Evolutionary conservation across 2,797 vertebrate genomes (phyloP).

Genomic region (Gephyroberyx darwinii): DNA sequence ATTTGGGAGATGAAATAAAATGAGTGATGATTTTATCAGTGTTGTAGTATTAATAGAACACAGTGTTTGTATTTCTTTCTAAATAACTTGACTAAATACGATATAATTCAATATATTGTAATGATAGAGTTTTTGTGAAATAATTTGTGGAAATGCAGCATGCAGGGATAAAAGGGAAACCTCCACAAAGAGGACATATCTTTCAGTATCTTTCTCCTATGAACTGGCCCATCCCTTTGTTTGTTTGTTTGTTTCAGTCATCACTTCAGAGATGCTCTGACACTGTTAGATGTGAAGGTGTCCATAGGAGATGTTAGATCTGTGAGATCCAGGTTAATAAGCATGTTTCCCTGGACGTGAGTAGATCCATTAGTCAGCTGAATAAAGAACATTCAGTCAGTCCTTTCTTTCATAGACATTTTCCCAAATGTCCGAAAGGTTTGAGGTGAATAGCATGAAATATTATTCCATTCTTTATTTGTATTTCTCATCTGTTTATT

Average conservation of each 20-base stretch:
- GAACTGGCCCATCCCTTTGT: conserved; percentile 81
- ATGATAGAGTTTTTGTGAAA: conserved; percentile 12
- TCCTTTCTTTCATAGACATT: conserved; percentile 81
- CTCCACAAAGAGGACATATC: conserved; percentile 14
- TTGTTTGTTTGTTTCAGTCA: conserved; percentile 67
- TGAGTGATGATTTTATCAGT: conserved; percentile 2
- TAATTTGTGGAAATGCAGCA: conserved; percentile 46
- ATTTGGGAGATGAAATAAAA: conserved; percentile 16
- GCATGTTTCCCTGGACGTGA: conserved; percentile 48
- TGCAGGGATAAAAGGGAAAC: conserved; percentile 44
- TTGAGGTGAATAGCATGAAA: conserved; percentile 65
- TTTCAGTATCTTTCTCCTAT: conserved; percentile 28
- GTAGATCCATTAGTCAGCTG: conserved; percentile 69
- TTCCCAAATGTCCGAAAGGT: conserved; percentile 82
- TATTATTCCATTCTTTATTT: conserved; percentile 68
- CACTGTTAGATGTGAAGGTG: conserved; percentile 54
- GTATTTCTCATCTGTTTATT: conserved; percentile 75
- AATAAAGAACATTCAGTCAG: conserved; percentile 73
- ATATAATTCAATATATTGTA: neutral
- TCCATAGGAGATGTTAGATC: conserved; percentile 54
- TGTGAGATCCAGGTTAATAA: conserved; percentile 64
- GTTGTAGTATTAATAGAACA: conserved; percentile 20
- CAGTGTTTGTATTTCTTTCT: conserved; percentile 4
- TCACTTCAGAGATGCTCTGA: conserved; percentile 65
- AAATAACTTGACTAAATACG: neutral